Evolutionary conservation across 2,113 vertebrate species (phyloP).

Genomic region (Phaethornis superciliosus): DNA sequence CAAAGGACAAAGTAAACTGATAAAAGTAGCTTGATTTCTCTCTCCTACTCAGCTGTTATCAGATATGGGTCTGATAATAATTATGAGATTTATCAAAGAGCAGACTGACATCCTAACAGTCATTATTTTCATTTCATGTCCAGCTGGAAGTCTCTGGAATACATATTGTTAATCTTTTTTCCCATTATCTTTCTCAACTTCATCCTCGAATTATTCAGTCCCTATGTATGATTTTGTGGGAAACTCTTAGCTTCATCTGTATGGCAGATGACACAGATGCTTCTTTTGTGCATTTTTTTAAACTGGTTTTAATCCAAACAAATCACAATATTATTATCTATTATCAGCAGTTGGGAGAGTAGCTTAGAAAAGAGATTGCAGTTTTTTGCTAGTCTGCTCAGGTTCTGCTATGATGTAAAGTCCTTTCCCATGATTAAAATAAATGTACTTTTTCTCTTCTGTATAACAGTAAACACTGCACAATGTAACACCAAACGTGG

Average conservation of each 20-base stretch:
- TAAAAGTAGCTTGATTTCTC: slow-evolving; percentile 1
- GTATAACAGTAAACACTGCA: background rate
- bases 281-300: background rate
- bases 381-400: background rate
- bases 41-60: background rate
- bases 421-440: background rate
- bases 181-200: slow-evolving; percentile 30
- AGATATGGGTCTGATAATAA: slow-evolving; percentile 40
- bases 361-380: background rate
- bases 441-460: background rate
- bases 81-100: slow-evolving; percentile 57
- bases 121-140: slow-evolving; percentile 58
- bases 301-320: slow-evolving; percentile 7
- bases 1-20: background rate
- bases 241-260: slow-evolving; percentile 59
- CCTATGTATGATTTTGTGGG: slow-evolving; percentile 26
- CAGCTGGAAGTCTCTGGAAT: slow-evolving; percentile 36
- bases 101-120: slow-evolving; percentile 41
- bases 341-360: background rate
- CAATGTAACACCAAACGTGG: background rate
- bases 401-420: background rate
- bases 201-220: slow-evolving; percentile 28
- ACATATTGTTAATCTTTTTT: slow-evolving; percentile 46
- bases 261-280: slow-evolving; percentile 42
- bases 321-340: background rate